phyloP scores from a whole-genome alignment of 2,113 vertebrate genomes.

The Trogon melanurus region DNA sequence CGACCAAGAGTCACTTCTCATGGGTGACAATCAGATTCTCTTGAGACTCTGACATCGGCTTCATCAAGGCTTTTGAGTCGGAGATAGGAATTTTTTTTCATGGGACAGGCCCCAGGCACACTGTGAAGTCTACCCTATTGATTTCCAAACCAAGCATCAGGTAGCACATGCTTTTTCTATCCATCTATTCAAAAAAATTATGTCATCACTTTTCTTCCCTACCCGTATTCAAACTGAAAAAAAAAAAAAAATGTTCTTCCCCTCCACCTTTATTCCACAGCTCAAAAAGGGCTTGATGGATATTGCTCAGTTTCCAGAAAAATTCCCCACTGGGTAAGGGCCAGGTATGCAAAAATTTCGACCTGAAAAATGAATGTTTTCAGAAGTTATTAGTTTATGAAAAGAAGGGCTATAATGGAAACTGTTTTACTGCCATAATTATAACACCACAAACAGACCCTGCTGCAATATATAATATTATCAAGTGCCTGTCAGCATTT shows the following conservation, averaged over 20 bases:
- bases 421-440: slow-evolving; percentile 60
- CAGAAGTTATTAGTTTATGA: slow-evolving; percentile 57
- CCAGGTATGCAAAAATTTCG: slow-evolving; percentile 24
- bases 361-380: slow-evolving; percentile 33
- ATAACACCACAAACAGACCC: slow-evolving; percentile 41
- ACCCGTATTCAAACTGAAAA: neutral
- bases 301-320: neutral
- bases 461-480: slow-evolving; percentile 45
- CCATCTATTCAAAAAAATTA: neutral
- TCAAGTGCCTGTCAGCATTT: slow-evolving; percentile 55
- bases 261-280: neutral
- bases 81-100: neutral
- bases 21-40: neutral
- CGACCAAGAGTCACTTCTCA: neutral
- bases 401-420: slow-evolving; percentile 56
- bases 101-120: neutral
- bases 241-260: neutral
- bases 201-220: neutral
- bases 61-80: neutral
- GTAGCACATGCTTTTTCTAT: neutral
- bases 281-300: neutral
- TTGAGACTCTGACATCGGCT: neutral
- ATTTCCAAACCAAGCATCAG: neutral
- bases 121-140: neutral
- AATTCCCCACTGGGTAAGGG: neutral